Evolutionary conservation across 1,140 invertebrate species (phyloP), one percentile per base, ranked within the genome.

Genomic region (Zaprionus camerounensis): DNA sequence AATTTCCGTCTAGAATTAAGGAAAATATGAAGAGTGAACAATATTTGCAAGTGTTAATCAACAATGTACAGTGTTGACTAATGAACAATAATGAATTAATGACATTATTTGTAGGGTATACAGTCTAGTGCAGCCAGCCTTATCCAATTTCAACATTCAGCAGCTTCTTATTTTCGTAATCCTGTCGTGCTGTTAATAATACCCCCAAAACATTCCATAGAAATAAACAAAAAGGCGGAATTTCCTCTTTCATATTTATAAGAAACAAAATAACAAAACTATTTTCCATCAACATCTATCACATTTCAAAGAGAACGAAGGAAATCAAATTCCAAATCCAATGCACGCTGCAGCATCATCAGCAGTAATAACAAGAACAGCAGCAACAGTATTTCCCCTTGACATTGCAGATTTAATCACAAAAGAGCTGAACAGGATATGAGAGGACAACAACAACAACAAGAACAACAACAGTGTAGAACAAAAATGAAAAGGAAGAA

Each of bases 321-420:
- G 63, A 80, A 49, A 70, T 46, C 34, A 70, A 71, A 77, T 71
- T 62, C 67, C 77, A 72, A 72, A 67, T 72, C 57, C 72, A 55
- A 49, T 59, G 57, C 79, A 62, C 9, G 38, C 34, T 36, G 51
- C 36, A 44, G 31, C 28, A 34, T 5, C 68, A 34, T 5, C 20
- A 46, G 44, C 17, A 49, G 9, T 17, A 49, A 22, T 7, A 20
- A 49, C 46, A 49, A 13, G 15, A 2, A 44, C 41, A 41, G 22
- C 11, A 71, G 63, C 26, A 78, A 73, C 53, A 67, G 66, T 51
- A 65, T 66, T 69, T 46, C 73, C 53, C 63, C 65, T 69, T 78
- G 36, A 71, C 44, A 64, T 49, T 71, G 71, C 75, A 82, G 65
- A 78, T 63, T 80, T 80, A 78, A 87, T 77, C 80, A 87, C 70